Evolutionary conservation across 1,140 invertebrate genomes (phyloP), one percentile per base, ranked within the genome.

Genomic region (Drosophila leontia): DNA sequence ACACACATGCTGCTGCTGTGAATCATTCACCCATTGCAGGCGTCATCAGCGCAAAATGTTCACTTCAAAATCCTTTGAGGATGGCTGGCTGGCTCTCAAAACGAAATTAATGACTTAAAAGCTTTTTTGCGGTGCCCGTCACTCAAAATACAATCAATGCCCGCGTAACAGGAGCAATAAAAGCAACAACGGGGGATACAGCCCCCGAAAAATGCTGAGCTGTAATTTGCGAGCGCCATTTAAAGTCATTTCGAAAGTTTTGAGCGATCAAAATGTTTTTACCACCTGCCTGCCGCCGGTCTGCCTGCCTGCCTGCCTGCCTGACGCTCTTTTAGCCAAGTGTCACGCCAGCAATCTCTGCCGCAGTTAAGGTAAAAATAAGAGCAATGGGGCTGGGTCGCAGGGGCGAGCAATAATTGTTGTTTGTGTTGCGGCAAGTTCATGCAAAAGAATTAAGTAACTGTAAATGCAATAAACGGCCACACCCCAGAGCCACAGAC

Each of bases 71-170:
- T 87, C 82, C 79, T 82, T 91, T 91, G 80, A 82, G 83, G 59
- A 53, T 68, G 77, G 45, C 19, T 72, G 70, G 70, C 67, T 74
- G 67, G 65, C 78, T 62, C 62, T 75, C 62, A 72, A 88, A 88
- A 87, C 84, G 65, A 87, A 87, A 88, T 87, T 87, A 87, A 87
- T 87, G 84, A 87, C 84, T 87, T 87, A 88, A 87, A 87, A 87
- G 84, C 84, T 87, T 87, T 87, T 87, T 78, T 87, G 84, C 80
- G 84, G 84, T 88, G 71, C 84, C 82, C 80, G 84, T 87, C 85
- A 88, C 84, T 87, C 84, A 87, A 90, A 87, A 87, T 75, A 88
- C 84, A 88, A 87, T 87, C 85, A 90, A 90, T 82, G 51, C 32
- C 80, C 81, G 72, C 83, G 76, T 74, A 77, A 82, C 71, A 71